These are phyloP conservation scores for Plectropomus leopardus DNA, from an alignment of 2,113 vertebrate genomes.

Conservation along the genomic window DNA sequence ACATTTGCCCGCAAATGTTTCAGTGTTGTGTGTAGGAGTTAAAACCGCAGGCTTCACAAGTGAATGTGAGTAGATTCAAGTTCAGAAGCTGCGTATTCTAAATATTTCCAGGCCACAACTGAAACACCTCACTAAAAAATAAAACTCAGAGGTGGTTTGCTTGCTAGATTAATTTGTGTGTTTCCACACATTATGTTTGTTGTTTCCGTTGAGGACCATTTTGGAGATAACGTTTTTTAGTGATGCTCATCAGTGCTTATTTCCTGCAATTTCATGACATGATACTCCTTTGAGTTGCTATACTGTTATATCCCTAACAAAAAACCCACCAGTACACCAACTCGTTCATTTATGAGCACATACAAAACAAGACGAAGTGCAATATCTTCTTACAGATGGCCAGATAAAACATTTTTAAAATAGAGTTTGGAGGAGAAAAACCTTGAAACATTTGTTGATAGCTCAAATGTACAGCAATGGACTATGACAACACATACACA, in stretches of 20 bases:
- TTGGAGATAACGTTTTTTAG: no score
- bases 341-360: not conserved
- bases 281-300: no score
- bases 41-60: constrained; percentile 70
- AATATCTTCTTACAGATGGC: not conserved
- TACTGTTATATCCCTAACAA: no score
- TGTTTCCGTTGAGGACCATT: no score
- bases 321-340: not conserved
- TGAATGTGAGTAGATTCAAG: constrained; percentile 48
- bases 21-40: constrained; percentile 64
- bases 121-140: constrained; percentile 27
- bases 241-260: no score
- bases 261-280: no score
- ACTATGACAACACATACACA: not conserved
- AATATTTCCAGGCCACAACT: constrained; percentile 45
- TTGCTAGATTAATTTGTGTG: not conserved
- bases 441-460: not conserved
- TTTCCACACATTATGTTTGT: no score
- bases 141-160: constrained; percentile 12
- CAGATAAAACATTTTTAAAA: not conserved
- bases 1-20: constrained; percentile 75
- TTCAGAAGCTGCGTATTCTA: constrained; percentile 15
- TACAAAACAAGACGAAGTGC: not conserved
- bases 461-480: not conserved
- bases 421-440: not conserved